These are phyloP conservation scores for Myotis planiceps DNA, from an alignment of 2,797 vertebrate genomes.

Conservation along the genomic window DNA sequence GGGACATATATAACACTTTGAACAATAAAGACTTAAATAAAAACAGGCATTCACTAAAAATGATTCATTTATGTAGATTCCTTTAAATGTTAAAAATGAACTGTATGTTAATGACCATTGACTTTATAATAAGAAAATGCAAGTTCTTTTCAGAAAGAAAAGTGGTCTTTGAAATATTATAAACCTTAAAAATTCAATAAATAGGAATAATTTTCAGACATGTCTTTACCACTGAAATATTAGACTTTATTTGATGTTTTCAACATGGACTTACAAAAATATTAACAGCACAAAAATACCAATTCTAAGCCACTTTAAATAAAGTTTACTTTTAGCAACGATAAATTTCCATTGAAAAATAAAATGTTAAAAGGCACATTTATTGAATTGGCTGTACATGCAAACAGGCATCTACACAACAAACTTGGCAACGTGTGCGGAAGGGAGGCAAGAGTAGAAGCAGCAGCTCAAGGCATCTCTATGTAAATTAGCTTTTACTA, in stretches of 20 bases:
- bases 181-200: not conserved
- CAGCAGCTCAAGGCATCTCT: not conserved
- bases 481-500: not conserved
- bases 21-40: too few relatives aligned
- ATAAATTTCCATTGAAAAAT: conserved; percentile 9
- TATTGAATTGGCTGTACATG: not conserved
- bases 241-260: conserved; percentile 56
- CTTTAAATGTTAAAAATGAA: too few relatives aligned
- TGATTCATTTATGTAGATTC: too few relatives aligned
- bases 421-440: not conserved
- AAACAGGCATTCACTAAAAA: too few relatives aligned
- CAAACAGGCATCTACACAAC: not conserved
- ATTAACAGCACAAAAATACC: not conserved
- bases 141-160: not conserved
- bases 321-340: not conserved
- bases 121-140: not conserved
- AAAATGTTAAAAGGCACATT: not conserved
- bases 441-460: not conserved
- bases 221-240: not conserved
- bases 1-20: too few relatives aligned
- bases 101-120: too few relatives aligned
- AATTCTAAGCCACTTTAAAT: not conserved
- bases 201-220: conserved; percentile 17
- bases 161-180: not conserved
- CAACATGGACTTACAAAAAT: not conserved